A percentile compares a stretch with the other conserved stretches of the same genome.
Conservation (phyloP, 2,888 invertebrate species). For the Bellardia bayeri region DNA sequence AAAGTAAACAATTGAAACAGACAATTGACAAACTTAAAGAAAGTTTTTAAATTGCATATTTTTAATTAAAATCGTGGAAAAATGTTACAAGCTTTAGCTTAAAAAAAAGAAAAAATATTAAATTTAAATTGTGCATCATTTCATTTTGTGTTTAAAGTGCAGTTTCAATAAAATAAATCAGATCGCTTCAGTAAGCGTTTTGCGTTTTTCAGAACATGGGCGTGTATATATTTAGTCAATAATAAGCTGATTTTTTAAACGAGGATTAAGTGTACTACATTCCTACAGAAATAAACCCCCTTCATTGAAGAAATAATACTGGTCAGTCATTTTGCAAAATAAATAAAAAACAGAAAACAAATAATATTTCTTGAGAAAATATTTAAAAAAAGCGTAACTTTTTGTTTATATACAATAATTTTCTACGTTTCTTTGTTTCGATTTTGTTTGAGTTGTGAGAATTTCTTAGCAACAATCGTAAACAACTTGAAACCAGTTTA, state of each 20-base stretch:
- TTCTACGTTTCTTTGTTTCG: constrained; percentile 31
- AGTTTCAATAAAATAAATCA: too few species aligned
- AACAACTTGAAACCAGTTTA: constrained; percentile 52
- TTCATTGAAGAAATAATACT: constrained; percentile 41
- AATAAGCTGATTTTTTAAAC: neutral
- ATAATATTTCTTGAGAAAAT: constrained; percentile 52
- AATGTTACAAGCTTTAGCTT: too few species aligned
- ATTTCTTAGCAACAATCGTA: constrained; percentile 26
- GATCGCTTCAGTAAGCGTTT: too few species aligned
- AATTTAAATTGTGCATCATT: too few species aligned
- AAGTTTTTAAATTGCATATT: too few species aligned
- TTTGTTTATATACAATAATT: constrained; percentile 20
- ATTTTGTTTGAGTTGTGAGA: constrained; percentile 33
- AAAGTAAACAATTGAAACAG: too few species aligned
- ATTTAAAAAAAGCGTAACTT: neutral
- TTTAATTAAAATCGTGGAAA: too few species aligned
- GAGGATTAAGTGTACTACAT: constrained; percentile 9
- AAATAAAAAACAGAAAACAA: constrained; percentile 15
- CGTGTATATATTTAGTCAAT: too few species aligned
- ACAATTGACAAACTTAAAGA: too few species aligned
- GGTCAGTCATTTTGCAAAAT: constrained; percentile 49
- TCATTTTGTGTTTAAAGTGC: too few species aligned
- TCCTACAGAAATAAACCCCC: neutral
- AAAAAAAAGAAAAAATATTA: too few species aligned
- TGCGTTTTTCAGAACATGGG: too few species aligned